These are phyloP conservation scores for Tryphoninae sp. DNA, from an alignment of 2,888 invertebrate species.

Conservation along the genomic window DNA sequence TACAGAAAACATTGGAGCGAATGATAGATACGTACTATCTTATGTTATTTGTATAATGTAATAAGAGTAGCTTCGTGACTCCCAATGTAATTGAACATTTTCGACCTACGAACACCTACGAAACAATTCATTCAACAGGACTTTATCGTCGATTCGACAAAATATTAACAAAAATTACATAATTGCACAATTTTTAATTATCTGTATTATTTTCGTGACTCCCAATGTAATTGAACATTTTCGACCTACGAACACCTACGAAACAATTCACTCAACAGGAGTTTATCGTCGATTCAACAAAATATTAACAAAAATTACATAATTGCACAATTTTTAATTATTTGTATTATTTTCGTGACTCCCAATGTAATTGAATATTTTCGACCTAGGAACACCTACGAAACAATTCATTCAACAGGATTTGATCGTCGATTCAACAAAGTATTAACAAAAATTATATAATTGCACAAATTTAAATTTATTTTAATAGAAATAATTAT, in stretches of 20 bases:
- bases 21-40: not conserved
- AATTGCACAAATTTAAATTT: too few species aligned
- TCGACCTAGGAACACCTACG: not conserved
- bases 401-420: not conserved
- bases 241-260: not conserved
- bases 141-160: too few species aligned
- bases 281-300: too few species aligned
- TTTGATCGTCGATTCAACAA: too few species aligned
- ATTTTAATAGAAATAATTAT: too few species aligned
- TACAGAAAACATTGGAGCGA: constrained; percentile 28
- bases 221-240: not conserved
- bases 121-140: not conserved
- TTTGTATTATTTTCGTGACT: not conserved
- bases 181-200: too few species aligned
- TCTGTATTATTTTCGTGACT: too few species aligned
- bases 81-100: not conserved
- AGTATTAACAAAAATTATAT: too few species aligned
- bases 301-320: too few species aligned
- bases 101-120: not conserved
- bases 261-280: not conserved
- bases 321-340: too few species aligned
- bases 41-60: not conserved
- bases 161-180: too few species aligned
- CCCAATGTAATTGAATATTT: not conserved
- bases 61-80: not conserved